Base-by-base conservation (phyloP, 1,140 invertebrate species). In the Zelostemma sp. region DNA sequence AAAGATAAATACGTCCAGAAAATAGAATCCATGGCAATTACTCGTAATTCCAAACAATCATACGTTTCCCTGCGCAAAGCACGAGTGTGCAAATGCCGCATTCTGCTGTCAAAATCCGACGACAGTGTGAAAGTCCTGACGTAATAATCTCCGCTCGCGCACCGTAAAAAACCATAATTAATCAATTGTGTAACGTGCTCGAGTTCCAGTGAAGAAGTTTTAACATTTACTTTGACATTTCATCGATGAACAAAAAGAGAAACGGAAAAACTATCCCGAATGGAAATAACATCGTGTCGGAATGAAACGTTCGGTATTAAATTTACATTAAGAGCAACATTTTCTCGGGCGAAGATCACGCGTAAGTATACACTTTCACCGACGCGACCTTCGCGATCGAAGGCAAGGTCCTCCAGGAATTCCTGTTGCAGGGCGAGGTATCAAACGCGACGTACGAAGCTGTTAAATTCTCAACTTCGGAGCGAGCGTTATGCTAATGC, bases 91-190 rank as follows among this genome's bases (percentile, higher is more conserved):
- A 59, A 68, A 68, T 31, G 46, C 48, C 16, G 17, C 17, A 18
- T 50, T 57, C 56, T 58, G 31, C 58, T 54, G 58, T 63, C 45
- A 68, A 74, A 74, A 72, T 74, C 25, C 54, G 28, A 19, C 18
- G 25, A 41, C 18, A 75, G 57, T 66, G 73, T 61, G 74, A 79
- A 78, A 78, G 70, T 74, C 33, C 49, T 73, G 65, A 71, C 43
- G 72, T 67, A 74, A 79, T 28, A 33, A 51, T 21, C 33, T 46
- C 43, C 57, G 50, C 49, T 65, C 43, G 15, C 47, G 41, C 55
- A 38, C 50, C 45, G 28, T 25, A 28, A n/a, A 35, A 21, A 41
- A 40, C 16, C 11, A 15, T 74, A 78, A 79, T 80, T 80, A 74
- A 47, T 41, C 51, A 56, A 73, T 78, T 77, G 49, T 59, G 69